Evolutionary conservation across 2,888 invertebrate genomes (phyloP).

Genomic region (Melanargia galathea): DNA sequence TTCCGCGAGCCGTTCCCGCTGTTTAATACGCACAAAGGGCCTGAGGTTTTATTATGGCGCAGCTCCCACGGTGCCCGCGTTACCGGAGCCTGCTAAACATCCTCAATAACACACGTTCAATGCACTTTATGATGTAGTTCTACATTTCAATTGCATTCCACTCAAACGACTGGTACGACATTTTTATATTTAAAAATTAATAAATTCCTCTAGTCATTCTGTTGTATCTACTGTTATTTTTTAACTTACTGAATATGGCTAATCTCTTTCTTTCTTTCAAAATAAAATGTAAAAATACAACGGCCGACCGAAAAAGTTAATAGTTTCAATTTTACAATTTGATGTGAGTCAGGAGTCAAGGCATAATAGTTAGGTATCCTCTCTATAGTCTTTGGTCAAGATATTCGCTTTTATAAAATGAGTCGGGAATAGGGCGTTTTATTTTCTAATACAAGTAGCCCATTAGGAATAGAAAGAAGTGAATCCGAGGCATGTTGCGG

Average conservation of each 20-base stretch:
- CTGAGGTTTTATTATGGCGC: slow-evolving; percentile 41
- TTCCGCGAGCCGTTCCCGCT: slow-evolving; percentile 54
- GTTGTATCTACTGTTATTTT: too few relatives aligned
- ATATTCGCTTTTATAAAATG: not conserved
- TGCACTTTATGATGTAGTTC: slow-evolving; percentile 24
- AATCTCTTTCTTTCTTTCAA: too few relatives aligned
- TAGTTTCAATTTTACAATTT: too few relatives aligned
- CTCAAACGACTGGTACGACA: not conserved
- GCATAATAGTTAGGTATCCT: not conserved
- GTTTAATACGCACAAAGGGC: slow-evolving; percentile 45
- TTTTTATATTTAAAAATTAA: not conserved
- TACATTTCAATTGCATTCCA: slow-evolving; percentile 19
- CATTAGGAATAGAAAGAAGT: slow-evolving; percentile 27
- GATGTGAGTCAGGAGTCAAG: too few relatives aligned
- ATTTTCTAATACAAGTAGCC: slow-evolving; percentile 20
- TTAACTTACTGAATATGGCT: too few relatives aligned
- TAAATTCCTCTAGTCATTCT: too few relatives aligned
- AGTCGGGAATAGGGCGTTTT: not conserved
- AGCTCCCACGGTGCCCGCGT: slow-evolving; percentile 41
- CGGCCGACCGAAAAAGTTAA: too few relatives aligned
- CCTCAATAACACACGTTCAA: slow-evolving; percentile 22
- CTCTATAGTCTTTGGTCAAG: not conserved
- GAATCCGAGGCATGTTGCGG: slow-evolving; percentile 40
- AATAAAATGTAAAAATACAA: too few relatives aligned
- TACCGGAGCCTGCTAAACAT: slow-evolving; percentile 27